Evolutionary conservation across 2,888 invertebrate genomes (phyloP), one percentile per base, ranked within the genome.

Genomic region (Yponomeuta plumbellus): DNA sequence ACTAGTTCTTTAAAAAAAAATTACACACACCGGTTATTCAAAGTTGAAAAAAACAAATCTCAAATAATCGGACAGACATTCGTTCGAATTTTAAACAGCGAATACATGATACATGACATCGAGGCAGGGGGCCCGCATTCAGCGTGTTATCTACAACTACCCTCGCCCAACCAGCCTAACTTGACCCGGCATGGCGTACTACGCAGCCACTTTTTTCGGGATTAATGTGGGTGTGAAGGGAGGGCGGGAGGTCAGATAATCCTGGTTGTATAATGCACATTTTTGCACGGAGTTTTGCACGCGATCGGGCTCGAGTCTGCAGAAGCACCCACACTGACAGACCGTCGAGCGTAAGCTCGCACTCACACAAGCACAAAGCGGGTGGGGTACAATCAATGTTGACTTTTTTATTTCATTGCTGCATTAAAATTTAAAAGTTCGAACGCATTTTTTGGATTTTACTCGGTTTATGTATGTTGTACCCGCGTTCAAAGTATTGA

Each of bases 231-330:
- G 69, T 61, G 66, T 67, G 69, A 69, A 76, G 74, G 82, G 75
- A 78, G 61, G 76, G 76, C 73, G 78, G 81, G 78, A 78, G 84
- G 78, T 83, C 88, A 79, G 72, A 73, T 74, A 75, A 71, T 75
- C 72, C 75, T 86, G 86, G 88, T 34, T 76, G 75, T 79, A 77
- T 80, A 80, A 80, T 83, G 83, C 86, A 87, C 85, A 88, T 88
- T 90, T 88, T 87, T 89, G 89, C 89, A 89, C 81, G 84, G 85
- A 81, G 81, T 83, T 82, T 76, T 80, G 84, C 85, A 82, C 81
- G 85, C 85, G 84, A 85, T 79, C 81, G 76, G 74, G 79, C 80
- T 72, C 73, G 73, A 73, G 76, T 80, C 81, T 88, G 88, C 88
- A 85, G 73, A 74, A 66, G 62, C 65, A 67, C 65, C 21, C 82